These are phyloP conservation scores for Azemiops feae DNA, from an alignment of 2,113 vertebrate genomes.

Conservation along the genomic window DNA sequence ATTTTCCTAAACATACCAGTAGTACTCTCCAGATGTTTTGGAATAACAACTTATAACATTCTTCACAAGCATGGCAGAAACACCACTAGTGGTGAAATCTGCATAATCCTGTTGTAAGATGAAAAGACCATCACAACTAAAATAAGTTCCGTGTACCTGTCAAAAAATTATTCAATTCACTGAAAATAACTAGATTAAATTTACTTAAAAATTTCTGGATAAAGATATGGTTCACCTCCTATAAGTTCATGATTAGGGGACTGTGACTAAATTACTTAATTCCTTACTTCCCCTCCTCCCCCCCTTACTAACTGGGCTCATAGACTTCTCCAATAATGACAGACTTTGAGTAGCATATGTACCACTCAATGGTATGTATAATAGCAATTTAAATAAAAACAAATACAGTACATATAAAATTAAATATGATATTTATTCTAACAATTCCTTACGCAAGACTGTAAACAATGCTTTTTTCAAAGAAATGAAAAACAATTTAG, in stretches of 20 bases:
- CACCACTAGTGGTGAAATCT: not conserved
- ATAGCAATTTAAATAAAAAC: not conserved
- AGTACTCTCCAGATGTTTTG: not conserved
- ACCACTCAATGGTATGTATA: not conserved
- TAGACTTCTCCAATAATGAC: not conserved
- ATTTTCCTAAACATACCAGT: not conserved
- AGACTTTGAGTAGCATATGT: not conserved
- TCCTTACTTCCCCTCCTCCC: not conserved
- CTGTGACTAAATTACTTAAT: not conserved
- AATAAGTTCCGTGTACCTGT: not conserved
- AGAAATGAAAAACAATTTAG: not conserved
- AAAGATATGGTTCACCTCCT: not conserved
- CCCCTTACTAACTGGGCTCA: not conserved
- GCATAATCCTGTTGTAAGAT: not conserved
- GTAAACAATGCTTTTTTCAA: not conserved
- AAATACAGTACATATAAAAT: not conserved
- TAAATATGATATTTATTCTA: not conserved
- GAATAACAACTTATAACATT: not conserved
- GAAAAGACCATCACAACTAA: not conserved
- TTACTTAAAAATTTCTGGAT: not conserved
- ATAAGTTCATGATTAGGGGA: not conserved
- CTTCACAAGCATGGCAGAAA: not conserved
- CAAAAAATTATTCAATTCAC: not conserved
- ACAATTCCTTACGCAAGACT: not conserved
- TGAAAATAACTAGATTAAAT: not conserved